Evolutionary conservation across 1,140 invertebrate species (phyloP).

Genomic region (Xylocopa sonorina): DNA sequence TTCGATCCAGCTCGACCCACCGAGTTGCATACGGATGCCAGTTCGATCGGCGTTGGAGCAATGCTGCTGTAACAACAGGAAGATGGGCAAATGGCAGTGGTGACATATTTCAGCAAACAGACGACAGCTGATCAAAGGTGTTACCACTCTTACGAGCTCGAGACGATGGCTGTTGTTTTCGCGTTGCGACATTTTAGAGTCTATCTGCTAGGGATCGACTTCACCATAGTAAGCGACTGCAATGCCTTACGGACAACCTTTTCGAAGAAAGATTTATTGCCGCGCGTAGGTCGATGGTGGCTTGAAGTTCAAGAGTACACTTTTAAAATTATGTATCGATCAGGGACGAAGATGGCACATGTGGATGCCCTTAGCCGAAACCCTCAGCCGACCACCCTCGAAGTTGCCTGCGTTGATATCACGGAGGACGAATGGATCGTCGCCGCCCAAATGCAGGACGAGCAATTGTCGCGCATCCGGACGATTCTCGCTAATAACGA

Average conservation of each 20-base stretch:
- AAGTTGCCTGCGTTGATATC: no score
- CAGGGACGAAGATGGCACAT: background rate
- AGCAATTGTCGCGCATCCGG: conserved; percentile 20
- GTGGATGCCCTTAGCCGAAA: no score
- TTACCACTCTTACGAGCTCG: background rate
- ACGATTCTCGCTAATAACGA: background rate
- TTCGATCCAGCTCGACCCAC: background rate
- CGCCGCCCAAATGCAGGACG: background rate
- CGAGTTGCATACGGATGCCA: conserved; percentile 10
- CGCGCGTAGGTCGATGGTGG: conserved; percentile 17
- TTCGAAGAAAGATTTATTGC: conserved; percentile 11
- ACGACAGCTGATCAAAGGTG: background rate
- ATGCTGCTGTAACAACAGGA: background rate
- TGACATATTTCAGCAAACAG: background rate
- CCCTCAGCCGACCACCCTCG: no score
- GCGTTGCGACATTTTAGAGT: background rate
- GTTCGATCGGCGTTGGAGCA: background rate
- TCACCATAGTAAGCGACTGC: conserved; percentile 14
- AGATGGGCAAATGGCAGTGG: background rate
- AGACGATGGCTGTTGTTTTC: background rate
- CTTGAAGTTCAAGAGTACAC: conserved; percentile 22
- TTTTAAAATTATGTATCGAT: conserved; percentile 4
- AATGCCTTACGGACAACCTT: conserved; percentile 1
- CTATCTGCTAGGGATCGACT: background rate
- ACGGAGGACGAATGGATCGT: background rate